Base-by-base conservation (phyloP, 2,888 invertebrate genomes). In the Congeria kusceri region DNA sequence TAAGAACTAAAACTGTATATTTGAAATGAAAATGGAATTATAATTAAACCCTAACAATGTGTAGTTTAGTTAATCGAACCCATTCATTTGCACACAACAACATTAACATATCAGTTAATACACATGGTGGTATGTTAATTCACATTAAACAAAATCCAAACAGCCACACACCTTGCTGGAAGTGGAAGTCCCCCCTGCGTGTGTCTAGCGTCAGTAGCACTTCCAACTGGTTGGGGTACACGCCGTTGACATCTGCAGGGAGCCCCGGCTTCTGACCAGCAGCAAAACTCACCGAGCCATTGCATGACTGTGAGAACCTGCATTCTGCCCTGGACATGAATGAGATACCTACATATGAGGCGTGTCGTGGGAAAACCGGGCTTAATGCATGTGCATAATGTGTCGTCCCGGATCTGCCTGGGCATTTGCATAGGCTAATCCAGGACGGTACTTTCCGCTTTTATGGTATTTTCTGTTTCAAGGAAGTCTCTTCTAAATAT, bases 111-210 rank as follows among this genome's bases (percentile, higher is more conserved):
- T 15, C 46, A 11, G 13, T 15, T 46, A 46, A 15, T 66, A 25
- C 61, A 25, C 13, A 28, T 15, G 28, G 13, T n/a, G n/a, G n/a
- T n/a, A 46, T 15, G 15, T 46, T 46, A 46, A 46, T 13, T 15
- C 11, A 46, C 15, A 46, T 11, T 46, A 25, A 53, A 53, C 18
- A 56, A 3, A 56, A 18, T 25, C 56, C 20, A 56, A 2, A 4
- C 13, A 25, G 5, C 5, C 56, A 56, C 47, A 11, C 28, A 89
- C 89, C 90, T 80, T 85, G 80, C 56, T 88, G 85, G 53, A 88
- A 90, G 20, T 77, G 78, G 72, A 90, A 88, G 63, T 90, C 90
- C 28, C 82, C 70, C n/a, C 75, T 67, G 7, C 80, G 73, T 3
- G 73, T 79, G 64, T 87, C 86, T 18, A 90, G 80, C 11, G 76